Conservation (phyloP, 2,888 invertebrate genomes). For the Tuberolachnus salignus region DNA sequence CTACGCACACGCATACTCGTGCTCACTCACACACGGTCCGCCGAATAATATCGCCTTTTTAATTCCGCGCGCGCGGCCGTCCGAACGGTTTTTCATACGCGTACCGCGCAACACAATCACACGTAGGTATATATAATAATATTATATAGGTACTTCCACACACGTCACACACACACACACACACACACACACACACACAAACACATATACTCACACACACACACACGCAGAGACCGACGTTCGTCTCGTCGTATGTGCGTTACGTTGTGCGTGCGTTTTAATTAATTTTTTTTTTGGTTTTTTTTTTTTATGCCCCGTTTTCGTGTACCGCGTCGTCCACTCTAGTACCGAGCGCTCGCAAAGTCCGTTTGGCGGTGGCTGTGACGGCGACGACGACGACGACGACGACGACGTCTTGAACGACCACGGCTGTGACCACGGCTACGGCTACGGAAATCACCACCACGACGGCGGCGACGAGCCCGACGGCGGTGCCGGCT, state of each 20-base stretch:
- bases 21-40: slow-evolving; percentile 31
- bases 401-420: not conserved
- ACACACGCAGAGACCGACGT: not conserved
- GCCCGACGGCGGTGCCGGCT: slow-evolving; percentile 14
- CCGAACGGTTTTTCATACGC: slow-evolving; percentile 34
- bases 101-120: not conserved
- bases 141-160: not conserved
- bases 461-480: not conserved
- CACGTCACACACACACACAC: not conserved
- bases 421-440: slow-evolving; percentile 5
- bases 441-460: not conserved
- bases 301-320: not conserved
- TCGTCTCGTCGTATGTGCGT: not conserved
- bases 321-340: not conserved
- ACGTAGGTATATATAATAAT: not conserved
- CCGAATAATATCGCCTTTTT: slow-evolving; percentile 51
- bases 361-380: slow-evolving; percentile 5
- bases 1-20: not conserved
- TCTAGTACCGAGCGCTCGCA: not conserved
- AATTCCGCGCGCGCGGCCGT: slow-evolving; percentile 53
- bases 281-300: not conserved
- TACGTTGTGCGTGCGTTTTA: slow-evolving; percentile 21
- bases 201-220: not conserved
- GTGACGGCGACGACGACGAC: slow-evolving; percentile 15
- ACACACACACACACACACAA: not conserved